phyloP scores from a whole-genome alignment of 2,113 vertebrate species.

The Orycteropus afer region DNA sequence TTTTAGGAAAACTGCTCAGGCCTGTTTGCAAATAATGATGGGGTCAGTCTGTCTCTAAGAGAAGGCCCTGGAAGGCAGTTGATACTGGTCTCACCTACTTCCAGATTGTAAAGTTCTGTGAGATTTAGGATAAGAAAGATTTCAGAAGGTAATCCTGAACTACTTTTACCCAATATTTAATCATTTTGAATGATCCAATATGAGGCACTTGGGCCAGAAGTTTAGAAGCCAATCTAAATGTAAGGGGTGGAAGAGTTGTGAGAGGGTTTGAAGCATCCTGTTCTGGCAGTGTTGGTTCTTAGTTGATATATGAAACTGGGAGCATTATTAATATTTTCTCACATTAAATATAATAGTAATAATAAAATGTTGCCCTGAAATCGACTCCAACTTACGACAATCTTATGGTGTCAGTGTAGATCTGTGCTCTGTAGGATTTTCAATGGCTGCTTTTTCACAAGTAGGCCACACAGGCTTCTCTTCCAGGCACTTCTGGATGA shows the following conservation, averaged over 20 bases:
- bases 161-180: too few relatives aligned
- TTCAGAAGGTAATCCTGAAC: accelerated
- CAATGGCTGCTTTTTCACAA: too few relatives aligned
- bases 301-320: accelerated
- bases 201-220: background rate
- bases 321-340: accelerated
- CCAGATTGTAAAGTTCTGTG: accelerated
- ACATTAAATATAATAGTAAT: accelerated
- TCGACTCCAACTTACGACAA: too few relatives aligned
- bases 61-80: background rate
- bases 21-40: background rate
- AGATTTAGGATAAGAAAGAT: background rate
- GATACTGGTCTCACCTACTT: accelerated
- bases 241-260: accelerated
- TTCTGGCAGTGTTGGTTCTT: background rate
- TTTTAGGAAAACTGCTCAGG: background rate
- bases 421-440: too few relatives aligned
- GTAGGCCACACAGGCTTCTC: too few relatives aligned
- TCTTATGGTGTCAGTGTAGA: too few relatives aligned
- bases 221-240: accelerated
- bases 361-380: too few relatives aligned
- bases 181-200: background rate
- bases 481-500: too few relatives aligned
- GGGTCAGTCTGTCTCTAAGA: background rate
- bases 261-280: accelerated